Evolutionary conservation across 1,140 invertebrate species (phyloP), one percentile per base, ranked within the genome.

Genomic region (Caenorhabditis latens): DNA sequence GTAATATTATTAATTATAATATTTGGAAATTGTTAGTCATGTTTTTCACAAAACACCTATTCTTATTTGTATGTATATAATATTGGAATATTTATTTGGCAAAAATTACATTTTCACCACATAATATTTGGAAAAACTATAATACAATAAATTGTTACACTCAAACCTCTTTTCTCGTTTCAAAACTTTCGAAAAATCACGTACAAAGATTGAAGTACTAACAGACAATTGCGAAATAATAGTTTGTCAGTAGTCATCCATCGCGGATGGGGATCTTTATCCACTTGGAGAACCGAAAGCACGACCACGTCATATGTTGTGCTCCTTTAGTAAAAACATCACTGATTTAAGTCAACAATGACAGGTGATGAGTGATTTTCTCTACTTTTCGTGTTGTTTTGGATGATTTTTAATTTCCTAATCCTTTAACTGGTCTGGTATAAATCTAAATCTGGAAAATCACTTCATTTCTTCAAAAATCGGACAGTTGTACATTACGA

Each of bases 271-370:
- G 65, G 46, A 79, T 79, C 71, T 79, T 79, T 79, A 79, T 79
- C 71, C 71, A 79, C 71, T 79, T 79, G 71, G 50, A 50, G 71
- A 71, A 71, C 65, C 42, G 65, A 79, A 79, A 79, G 71, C 71
- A 79, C 71, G 71, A 79, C 71, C 71, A 79, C 71, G 71, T 79
- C 71, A 79, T 79, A 79, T 79, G 71, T 79, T 79, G 71, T 79
- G 71, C 71, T 79, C 46, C 71, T n/a, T 50, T 79, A 79, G 71
- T 79, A 43, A 79, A 50, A 79, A 79, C 71, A 79, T 79, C 71
- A 50, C 71, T 79, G 71, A 48, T 79, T 79, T 53, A 50, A 50
- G 71, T 79, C n/a, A 79, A 79, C 71, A 79, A 50, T 21, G 71
- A 79, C 71, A 50, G 21, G 71, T 79, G 71, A 79, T 79, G 71